These are phyloP conservation scores for Cristatella mucedo DNA, from an alignment of 2,888 invertebrate genomes.

Conservation along the genomic window DNA sequence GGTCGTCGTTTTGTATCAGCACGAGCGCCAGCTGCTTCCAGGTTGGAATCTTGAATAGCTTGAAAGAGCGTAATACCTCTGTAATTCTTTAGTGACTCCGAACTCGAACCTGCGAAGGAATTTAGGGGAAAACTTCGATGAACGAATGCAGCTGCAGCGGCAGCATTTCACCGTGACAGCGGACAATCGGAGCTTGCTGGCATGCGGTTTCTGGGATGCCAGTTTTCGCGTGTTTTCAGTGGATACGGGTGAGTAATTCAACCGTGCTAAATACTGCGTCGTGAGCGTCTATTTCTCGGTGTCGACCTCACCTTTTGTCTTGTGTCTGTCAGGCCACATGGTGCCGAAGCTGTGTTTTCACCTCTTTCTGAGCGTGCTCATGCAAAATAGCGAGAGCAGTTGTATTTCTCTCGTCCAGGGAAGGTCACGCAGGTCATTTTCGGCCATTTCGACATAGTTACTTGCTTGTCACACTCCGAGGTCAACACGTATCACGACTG, in stretches of 20 bases:
- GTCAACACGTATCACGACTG: conserved; percentile 94
- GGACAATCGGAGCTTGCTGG: conserved; percentile 84
- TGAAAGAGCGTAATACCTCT: no score
- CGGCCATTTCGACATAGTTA: conserved; percentile 96
- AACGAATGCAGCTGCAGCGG: conserved; percentile 75
- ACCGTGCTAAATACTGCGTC: not conserved
- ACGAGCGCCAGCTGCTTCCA: no score
- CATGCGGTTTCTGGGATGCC: conserved; percentile 98
- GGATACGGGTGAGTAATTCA: conserved; percentile 60
- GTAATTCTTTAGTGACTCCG: not conserved
- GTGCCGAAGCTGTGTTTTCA: no score
- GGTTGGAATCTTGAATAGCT: no score
- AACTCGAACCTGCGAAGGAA: conserved; percentile 51
- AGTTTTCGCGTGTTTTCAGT: conserved; percentile 94
- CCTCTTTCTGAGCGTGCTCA: no score
- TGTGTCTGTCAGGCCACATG: no score
- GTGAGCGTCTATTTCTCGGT: not conserved
- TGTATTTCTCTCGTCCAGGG: conserved; percentile 47
- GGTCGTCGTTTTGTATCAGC: no score
- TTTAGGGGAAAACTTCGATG: conserved; percentile 93
- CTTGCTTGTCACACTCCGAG: conserved; percentile 88
- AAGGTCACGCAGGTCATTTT: conserved; percentile 96
- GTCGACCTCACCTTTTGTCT: no score
- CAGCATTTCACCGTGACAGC: conserved; percentile 96
- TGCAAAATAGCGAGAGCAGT: no score